A percentile compares a stretch with the other conserved stretches of the same genome.
Evolutionary conservation across 2,113 vertebrate species (phyloP).

Genomic region (Mustela lutreola): DNA sequence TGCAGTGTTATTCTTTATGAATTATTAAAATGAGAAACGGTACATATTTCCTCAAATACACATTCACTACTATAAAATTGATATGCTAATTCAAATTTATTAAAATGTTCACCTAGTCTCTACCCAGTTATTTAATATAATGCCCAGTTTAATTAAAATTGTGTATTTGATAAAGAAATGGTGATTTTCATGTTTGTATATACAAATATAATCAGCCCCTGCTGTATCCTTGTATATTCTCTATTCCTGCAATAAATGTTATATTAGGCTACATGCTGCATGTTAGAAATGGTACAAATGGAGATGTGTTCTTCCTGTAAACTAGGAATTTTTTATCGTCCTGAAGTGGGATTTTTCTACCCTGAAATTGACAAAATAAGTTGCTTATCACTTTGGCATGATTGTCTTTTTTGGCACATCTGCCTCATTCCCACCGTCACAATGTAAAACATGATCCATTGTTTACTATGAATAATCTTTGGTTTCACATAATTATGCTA

Average conservation of each 20-base stretch:
- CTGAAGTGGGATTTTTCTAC: conserved; percentile 17
- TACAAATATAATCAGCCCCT: neutral
- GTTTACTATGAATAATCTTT: conserved; percentile 65
- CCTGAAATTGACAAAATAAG: conserved; percentile 77
- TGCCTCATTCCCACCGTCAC: neutral
- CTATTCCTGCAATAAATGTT: conserved; percentile 5
- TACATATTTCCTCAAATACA: conserved; percentile 3
- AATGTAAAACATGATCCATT: neutral
- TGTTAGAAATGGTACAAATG: neutral
- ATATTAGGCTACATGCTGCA: neutral
- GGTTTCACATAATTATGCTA: conserved; percentile 64
- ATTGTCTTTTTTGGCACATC: conserved; percentile 72
- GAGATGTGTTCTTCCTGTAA: conserved; percentile 15
- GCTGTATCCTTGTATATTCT: neutral
- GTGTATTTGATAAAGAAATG: neutral
- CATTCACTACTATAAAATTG: neutral
- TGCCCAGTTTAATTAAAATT: conserved; percentile 19
- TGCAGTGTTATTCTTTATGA: neutral
- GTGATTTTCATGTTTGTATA: neutral
- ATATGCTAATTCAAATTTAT: conserved; percentile 16
- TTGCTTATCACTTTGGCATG: conserved; percentile 68
- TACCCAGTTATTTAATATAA: neutral
- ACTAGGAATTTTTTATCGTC: neutral
- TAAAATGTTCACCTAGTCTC: neutral
- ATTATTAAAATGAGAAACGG: conserved; percentile 6